Evolutionary conservation across 2,113 vertebrate species (phyloP), one percentile per base, ranked within the genome.

Genomic region (Rhinichthys klamathensis): DNA sequence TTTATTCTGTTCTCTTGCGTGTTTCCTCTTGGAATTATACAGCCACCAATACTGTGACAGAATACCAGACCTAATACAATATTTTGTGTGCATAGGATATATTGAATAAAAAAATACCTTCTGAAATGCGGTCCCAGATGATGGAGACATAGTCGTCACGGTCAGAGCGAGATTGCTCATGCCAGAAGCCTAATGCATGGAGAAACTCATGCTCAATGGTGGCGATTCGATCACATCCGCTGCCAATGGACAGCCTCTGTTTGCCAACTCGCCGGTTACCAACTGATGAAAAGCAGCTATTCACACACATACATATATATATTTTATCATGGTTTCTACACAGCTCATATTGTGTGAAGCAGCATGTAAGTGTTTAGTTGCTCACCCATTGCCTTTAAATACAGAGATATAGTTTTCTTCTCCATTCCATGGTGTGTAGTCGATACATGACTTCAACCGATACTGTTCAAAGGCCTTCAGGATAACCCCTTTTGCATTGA

Each of bases 401-500:
- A 99, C 95, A 13, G 95, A 95, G 90, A 99, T 96, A 83, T 98
- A 99, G 92, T 98, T 97, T 77, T 89, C 5, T 92, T 99, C 98
- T 83, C 97, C 97, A 6, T 76, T 81, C 97, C 97, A 98, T 35
- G 96, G 97, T 84, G 96, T 96, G 92, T 97, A 99, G 92, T 98
- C 95, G n/a, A 99, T 97, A 90, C 98, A 99, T 10, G 95, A 95
- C 94, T 99, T 99, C 38, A 99, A 93, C n/a, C 96, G 94, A 90
- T 98, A 99, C 83, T 94, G 96, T 89, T 99, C 98, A 90, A 98
- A 98, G 41, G 98, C 97, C 89, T 97, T 95, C 67, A 98, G 92
- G 84, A 98, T 97, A 41, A 98, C 91, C 65, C 96, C 97, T 92
- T 97, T 99, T 6, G 97, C 97, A 88, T 99, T 99, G 81, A 98